Base-by-base conservation (phyloP, 2,888 invertebrate genomes). In the Allygus modestus region DNA sequence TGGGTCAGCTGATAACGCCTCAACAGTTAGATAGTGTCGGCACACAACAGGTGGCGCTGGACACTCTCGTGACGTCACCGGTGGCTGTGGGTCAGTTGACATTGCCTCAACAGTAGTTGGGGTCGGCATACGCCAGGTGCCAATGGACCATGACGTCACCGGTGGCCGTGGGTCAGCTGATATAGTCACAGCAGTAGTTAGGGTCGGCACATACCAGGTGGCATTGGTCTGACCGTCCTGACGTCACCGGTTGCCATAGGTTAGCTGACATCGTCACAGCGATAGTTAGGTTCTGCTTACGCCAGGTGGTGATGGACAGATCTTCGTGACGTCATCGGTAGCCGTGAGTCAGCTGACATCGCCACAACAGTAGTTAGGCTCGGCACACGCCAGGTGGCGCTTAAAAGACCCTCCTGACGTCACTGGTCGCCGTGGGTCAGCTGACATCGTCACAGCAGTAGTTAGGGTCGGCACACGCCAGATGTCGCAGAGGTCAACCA, bases 391-490 rank as follows among this genome's bases (percentile, higher is more conserved):
- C 51, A 51, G 51, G n/a, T 51, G 51, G 2, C 51, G 15, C 17
- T 5, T 4, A 12, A n/a, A 2, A 51, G 9, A 51, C n/a, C 51
- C 17, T 17, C 51, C 1, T 51, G 51, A 51, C n/a, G 51, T n/a
- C 51, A 51, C 51, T 17, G 17, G 51, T 51, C 5, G 37, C 17
- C n/a, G 17, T 9, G 41, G 41, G 41, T 41, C 41, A 41, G 41
- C 51, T 17, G 51, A 51, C 51, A 51, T 7, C 58, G 58, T 23
- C 58, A 23, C 58, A 23, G 23, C 37, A 15, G 37, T 37, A 69
- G 69, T 69, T 33, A 37, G 73, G 33, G 41, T 43, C 51, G 33
- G 77, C 77, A 77, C 77, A 51, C 77, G 77, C 28, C 77, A 20
- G 33, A 15, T 41, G 51, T 51, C 28, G 43, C 37, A 7, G 41